Base-by-base conservation (phyloP, 2,113 vertebrate species). In the Pipa parva region DNA sequence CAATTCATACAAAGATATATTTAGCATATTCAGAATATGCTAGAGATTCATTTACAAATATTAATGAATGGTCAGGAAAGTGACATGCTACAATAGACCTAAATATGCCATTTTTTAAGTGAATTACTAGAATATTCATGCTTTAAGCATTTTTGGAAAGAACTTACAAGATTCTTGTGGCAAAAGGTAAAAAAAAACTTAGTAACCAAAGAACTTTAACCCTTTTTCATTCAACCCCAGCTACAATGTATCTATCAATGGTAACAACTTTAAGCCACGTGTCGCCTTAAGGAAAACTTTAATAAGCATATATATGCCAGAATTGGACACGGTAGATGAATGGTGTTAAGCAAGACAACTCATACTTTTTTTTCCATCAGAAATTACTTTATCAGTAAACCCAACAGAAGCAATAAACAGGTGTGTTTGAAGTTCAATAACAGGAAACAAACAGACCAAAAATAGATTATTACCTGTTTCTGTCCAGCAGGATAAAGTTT, bases 251-350 rank as follows among this genome's bases (percentile, higher is more conserved):
- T 33, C 22, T 12, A 22, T 9, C 29, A 50, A 15, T n/a, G 20
- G 60, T 28, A 49, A 37, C 21, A 52, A 60, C 42, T 50, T 21
- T 48, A 26, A n/a, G 46, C 18, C 37, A 29, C 27, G 37, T 46
- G 63, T 28, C 13, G 22, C n/a, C 20, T 36, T 20, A 64, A 39
- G 29, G 17, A 48, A 65, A 17, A 49, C 28, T 28, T 31, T 21
- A 13, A 49, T 48, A 37, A 13, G 49, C 11, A 18, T 13, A 28
- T 20, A 13, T 7, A 49, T 22, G 20, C 9, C 46, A 22, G 12
- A 49, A 49, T 22, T 3, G 5, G 6, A 49, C 3, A 49, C 3
- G 4, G 1, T 7, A n/a, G 22, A 21, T 13, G 46, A 1, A 22
- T 49, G 20, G 1, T 20, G 22, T 24, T 49, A 49, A 49, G 22